Percentiles rank a stretch among this genome's conserved stretches.
phyloP scores from a whole-genome alignment of 2,888 invertebrate genomes.

The Mycalesis mineus region DNA sequence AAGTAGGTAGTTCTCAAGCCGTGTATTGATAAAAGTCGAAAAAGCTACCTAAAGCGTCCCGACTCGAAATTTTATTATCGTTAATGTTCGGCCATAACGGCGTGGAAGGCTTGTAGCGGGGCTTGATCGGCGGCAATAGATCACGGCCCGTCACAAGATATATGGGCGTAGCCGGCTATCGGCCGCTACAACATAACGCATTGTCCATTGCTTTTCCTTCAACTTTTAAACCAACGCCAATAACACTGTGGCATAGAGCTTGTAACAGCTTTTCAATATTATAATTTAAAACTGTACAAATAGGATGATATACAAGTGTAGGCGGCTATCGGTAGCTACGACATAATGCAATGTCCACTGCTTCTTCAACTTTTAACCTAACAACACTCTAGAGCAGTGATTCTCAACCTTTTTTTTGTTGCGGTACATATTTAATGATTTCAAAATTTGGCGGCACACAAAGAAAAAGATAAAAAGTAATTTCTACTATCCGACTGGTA shows the following conservation, averaged over 20 bases:
- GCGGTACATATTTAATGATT: too few species aligned
- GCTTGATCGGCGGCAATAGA: slow-evolving; percentile 54
- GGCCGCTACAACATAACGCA: slow-evolving; percentile 42
- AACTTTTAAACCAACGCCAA: background rate
- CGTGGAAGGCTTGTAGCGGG: slow-evolving; percentile 48
- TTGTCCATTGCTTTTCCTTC: slow-evolving; percentile 23
- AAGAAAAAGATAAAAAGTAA: too few species aligned
- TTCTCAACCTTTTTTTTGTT: too few species aligned
- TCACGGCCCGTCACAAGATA: slow-evolving; percentile 56
- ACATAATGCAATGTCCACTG: too few species aligned
- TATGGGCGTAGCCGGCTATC: slow-evolving; percentile 54
- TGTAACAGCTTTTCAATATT: background rate
- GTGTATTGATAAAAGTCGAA: background rate
- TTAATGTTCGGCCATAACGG: slow-evolving; percentile 36
- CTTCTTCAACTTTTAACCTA: too few species aligned
- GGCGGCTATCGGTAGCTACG: too few species aligned
- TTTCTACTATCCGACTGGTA: too few species aligned
- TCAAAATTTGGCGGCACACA: too few species aligned
- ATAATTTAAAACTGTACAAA: background rate
- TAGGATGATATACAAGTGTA: too few species aligned
- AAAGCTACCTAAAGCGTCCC: slow-evolving; percentile 19
- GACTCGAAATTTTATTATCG: slow-evolving; percentile 30
- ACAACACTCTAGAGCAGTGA: too few species aligned
- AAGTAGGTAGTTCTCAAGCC: background rate
- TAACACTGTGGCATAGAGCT: background rate